Base-by-base conservation (phyloP, 1,140 invertebrate species). In the Meloidogyne hapla region DNA sequence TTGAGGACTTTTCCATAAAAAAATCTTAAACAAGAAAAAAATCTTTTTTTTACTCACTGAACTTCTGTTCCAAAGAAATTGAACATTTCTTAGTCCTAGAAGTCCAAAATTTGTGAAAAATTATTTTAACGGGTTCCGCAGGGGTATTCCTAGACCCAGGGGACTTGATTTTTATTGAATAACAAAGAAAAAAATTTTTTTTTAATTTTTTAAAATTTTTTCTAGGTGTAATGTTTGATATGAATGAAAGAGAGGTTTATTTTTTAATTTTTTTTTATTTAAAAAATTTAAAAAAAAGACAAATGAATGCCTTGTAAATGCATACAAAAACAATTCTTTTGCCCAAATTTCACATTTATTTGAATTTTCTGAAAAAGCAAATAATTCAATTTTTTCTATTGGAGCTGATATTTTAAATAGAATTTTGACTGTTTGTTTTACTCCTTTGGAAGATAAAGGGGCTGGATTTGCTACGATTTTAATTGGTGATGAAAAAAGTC, bases 281-380 rank as follows among this genome's bases (percentile, higher is more conserved):
- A n/a, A 56, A 40, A 8, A 23, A 12, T 23, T 25, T 12, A 13
- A 28, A 15, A 70, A 40, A 56, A 33, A 80, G 79, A 70, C 69
- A 28, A 42, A 26, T n/a, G 81, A 83, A 28, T 83, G 81, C 23
- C 33, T 82, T 63, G 80, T 81, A 8, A 69, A 77, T 21, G 75
- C 80, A n/a, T 83, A 83, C 68, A 72, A 69, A 28, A 81, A 63
- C 15, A 45, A 56, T n/a, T n/a, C 42, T 28, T 79, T 82, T 23
- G 23, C 28, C 12, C 75, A 81, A 45, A 69, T 81, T n/a, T 33
- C 25, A 25, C 33, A 76, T 12, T 42, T 81, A 23, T 23, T 69
- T 48, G 76, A 81, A 3, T 81, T 83, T 64, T 67, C 79, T 23
- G 70, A 80, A 18, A 63, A 80, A 9, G 71, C 72, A 5, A 38